Conservation (phyloP, 2,888 invertebrate species). For the Drosophila leonis region DNA sequence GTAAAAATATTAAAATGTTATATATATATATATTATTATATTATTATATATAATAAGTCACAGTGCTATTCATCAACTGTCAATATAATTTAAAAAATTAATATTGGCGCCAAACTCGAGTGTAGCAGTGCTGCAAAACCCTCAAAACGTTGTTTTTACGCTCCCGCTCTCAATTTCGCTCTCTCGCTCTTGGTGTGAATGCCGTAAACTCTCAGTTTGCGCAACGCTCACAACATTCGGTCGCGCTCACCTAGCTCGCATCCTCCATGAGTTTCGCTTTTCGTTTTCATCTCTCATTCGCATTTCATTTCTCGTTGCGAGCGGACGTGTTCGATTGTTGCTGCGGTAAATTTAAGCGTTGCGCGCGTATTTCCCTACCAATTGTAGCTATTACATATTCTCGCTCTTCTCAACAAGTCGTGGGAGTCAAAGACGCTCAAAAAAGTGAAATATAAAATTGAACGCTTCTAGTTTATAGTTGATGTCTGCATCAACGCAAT, state of each 20-base stretch:
- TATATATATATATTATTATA: no score
- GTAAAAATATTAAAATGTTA: no score
- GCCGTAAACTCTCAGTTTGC: slow-evolving; percentile 44
- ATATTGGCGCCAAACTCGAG: slow-evolving; percentile 4
- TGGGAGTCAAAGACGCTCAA: slow-evolving; percentile 59
- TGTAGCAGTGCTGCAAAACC: slow-evolving; percentile 35
- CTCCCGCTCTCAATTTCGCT: slow-evolving; percentile 1
- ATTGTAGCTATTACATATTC: slow-evolving; percentile 36
- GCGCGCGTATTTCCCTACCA: slow-evolving; percentile 61
- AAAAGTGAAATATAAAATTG: slow-evolving; percentile 50
- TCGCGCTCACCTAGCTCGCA: slow-evolving; percentile 37
- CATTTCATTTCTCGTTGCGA: slow-evolving; percentile 67
- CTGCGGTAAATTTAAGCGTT: slow-evolving; percentile 55
- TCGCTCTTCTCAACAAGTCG: slow-evolving; percentile 73
- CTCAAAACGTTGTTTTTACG: not conserved
- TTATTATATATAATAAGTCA: no score
- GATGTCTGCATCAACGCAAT: slow-evolving; percentile 25
- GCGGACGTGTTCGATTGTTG: slow-evolving; percentile 57
- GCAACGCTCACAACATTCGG: slow-evolving; percentile 45
- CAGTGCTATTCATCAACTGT: no score
- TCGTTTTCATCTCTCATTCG: slow-evolving; percentile 60
- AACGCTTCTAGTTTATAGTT: slow-evolving; percentile 8
- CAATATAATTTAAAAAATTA: not conserved
- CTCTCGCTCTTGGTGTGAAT: not conserved
- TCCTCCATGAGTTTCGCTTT: slow-evolving; percentile 46